phyloP scores from a whole-genome alignment of 2,113 vertebrate species.

The Gymnorhina tibicen region DNA sequence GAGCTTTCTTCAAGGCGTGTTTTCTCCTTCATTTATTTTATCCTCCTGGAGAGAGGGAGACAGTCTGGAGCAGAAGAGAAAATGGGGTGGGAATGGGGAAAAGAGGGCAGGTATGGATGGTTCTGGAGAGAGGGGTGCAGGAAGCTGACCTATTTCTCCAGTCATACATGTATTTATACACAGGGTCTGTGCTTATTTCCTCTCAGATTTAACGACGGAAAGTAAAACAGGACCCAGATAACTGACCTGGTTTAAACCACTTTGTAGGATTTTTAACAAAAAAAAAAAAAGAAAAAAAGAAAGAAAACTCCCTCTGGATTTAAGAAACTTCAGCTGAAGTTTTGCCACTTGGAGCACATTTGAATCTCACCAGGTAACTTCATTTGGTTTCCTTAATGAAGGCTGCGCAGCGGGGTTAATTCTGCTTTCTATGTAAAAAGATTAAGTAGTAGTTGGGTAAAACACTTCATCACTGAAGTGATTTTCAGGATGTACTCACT shows the following conservation, averaged over 20 bases:
- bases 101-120: accelerated
- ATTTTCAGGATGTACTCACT: conserved; percentile 35
- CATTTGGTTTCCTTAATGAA: conserved; percentile 58
- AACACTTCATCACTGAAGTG: conserved; percentile 34
- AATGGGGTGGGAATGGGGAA: background rate
- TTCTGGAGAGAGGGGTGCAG: background rate
- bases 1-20: background rate
- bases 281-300: background rate
- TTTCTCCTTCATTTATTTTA: background rate
- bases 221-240: background rate
- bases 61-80: background rate
- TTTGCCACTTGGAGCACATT: conserved; percentile 10
- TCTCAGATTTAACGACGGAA: background rate
- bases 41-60: background rate
- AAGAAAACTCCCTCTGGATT: background rate
- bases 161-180: accelerated
- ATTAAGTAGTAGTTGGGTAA: conserved; percentile 39
- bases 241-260: conserved; percentile 44
- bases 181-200: background rate
- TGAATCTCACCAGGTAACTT: conserved; percentile 42
- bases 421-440: conserved; percentile 21
- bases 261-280: background rate
- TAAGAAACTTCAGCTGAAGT: conserved; percentile 44
- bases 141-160: background rate
- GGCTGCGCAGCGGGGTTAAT: background rate